Base-by-base conservation (phyloP, 2,888 invertebrate genomes). In the Ditula angustiorana region DNA sequence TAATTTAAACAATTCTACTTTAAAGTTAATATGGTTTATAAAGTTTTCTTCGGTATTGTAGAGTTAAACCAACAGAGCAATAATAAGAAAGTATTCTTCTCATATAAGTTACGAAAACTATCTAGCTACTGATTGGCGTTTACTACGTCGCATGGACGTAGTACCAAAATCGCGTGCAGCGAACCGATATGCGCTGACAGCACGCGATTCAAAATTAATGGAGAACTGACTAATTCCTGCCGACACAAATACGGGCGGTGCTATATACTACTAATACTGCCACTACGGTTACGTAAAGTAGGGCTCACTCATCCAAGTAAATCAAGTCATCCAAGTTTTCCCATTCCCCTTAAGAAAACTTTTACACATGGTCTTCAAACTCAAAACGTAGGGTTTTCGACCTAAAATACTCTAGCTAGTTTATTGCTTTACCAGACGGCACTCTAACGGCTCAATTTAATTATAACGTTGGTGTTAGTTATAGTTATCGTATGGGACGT, bases 141-240 rank as follows among this genome's bases (percentile, higher is more conserved):
- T 35, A 16, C 24, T 44, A 62, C 49, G 49, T 56, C 28, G 37
- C 33, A 50, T 50, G 19, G 35, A 11, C 30, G 19, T 37, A 16
- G 11, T 41, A 56, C 23, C 56, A 28, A 37, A 55, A 56, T 61
- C 28, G 61, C 61, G 55, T 61, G 61, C 46, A 24, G 13, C 24
- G 3, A 24, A 28, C 21, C 28, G 47, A 35, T 49, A 37, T 55
- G 28, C 21, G 26, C 47, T 21, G 37, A 37, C 28, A 56, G 7
- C 61, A 49, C 56, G 62, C 62, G 23, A 62, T 41, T 11, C 46
- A 52, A 24, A 61, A 53, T 53, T 53, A 52, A 24, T 16, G 41
- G 28, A 13, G 2, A 53, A 52, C 30, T 44, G 11, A 2, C 37
- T 23, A 23, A 53, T 41, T 62, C 28, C 28, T 55, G 28, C n/a